Evolutionary conservation across 2,113 vertebrate genomes (phyloP).

Genomic region (Puntigrus tetrazona): DNA sequence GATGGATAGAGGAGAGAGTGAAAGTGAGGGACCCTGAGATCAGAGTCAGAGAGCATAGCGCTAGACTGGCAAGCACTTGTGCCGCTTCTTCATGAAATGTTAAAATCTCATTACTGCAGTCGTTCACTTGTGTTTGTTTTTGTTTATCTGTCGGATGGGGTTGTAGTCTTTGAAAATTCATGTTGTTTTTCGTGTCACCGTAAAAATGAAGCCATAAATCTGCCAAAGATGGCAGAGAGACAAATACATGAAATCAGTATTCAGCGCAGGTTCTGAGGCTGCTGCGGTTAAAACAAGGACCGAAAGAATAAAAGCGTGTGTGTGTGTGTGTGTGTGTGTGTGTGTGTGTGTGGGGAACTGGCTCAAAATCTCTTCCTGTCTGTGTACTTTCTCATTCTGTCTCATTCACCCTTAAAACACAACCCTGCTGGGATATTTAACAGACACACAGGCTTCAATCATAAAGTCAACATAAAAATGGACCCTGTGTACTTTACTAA

Average conservation of each 20-base stretch:
- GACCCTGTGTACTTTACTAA: neutral
- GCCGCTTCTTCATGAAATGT: neutral
- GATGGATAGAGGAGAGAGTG: constrained; percentile 2
- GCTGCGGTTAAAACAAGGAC: neutral
- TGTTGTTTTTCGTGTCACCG: neutral
- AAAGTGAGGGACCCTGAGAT: neutral
- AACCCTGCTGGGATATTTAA: neutral
- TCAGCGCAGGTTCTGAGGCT: neutral
- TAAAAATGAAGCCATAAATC: neutral
- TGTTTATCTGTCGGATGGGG: neutral
- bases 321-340: no score
- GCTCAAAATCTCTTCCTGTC: constrained; percentile 10
- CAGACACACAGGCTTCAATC: neutral
- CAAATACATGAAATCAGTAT: constrained; percentile 19
- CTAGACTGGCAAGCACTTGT: neutral
- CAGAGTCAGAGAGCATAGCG: neutral
- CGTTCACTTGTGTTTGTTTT: neutral
- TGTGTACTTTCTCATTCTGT: neutral
- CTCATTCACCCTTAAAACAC: neutral
- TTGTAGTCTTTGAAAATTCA: neutral
- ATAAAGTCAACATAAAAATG: neutral
- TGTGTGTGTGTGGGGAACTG: no score
- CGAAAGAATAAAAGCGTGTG: constrained; percentile 8
- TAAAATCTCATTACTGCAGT: neutral
- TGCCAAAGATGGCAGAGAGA: neutral